Percentiles rank a stretch among this genome's conserved stretches.
These are phyloP conservation scores for Agelas oroides DNA, from an alignment of 37 sponge, comb jelly and placozoan species.

Conservation along the genomic window DNA sequence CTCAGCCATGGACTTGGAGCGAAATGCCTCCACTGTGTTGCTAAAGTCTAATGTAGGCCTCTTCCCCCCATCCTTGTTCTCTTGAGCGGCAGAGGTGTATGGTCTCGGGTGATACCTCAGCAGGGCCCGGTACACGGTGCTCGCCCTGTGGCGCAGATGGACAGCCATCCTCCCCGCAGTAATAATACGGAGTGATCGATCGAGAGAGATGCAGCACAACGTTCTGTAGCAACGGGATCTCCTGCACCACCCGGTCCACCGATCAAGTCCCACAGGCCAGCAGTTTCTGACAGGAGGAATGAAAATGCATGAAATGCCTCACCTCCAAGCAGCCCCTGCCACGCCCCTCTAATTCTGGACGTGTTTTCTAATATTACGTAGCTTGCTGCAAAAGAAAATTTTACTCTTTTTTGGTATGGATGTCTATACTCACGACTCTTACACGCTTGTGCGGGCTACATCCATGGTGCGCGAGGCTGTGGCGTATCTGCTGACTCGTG, in stretches of 20 bases:
- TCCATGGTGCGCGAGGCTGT: constrained; percentile 6
- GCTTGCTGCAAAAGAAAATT: no score
- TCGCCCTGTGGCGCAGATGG: background rate
- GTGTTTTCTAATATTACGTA: background rate
- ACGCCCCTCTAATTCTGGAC: background rate
- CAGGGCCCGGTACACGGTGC: background rate
- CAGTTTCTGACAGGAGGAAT: no score
- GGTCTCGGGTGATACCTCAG: background rate
- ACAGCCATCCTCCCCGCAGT: background rate
- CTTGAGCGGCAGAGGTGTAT: no score
- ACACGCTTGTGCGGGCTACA: constrained; percentile 7
- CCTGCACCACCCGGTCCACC: no score
- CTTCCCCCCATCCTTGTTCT: no score
- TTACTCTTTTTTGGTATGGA: no score
- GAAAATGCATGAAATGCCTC: no score
- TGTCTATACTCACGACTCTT: constrained; percentile 16
- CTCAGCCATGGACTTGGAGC: constrained; percentile 52
- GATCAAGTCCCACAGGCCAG: no score
- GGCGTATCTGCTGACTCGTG: constrained; percentile 16
- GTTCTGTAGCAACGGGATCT: no score
- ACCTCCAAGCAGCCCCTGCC: no score
- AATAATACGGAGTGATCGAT: no score
- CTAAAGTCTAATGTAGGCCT: constrained; percentile 37
- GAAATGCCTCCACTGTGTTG: constrained; percentile 41
- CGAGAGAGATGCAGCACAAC: no score